Percentiles rank a stretch among this genome's conserved stretches.
Evolutionary conservation across 2,888 invertebrate species (phyloP).

Genomic region (Doris montereyensis): DNA sequence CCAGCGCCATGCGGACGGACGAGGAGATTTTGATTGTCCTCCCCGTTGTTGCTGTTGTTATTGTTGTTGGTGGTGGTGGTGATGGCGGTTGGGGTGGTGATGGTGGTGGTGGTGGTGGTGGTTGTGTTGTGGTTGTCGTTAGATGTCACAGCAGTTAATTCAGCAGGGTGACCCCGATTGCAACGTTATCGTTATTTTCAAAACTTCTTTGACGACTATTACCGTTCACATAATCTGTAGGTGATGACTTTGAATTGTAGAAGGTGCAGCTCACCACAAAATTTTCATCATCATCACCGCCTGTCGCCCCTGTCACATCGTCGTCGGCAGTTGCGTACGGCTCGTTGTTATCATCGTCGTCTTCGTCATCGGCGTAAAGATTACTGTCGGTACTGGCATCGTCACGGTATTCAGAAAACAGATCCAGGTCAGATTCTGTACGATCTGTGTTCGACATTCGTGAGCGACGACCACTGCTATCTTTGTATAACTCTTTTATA

Average conservation of each 20-base stretch:
- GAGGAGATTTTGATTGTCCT: no score
- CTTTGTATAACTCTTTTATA: constrained; percentile 30
- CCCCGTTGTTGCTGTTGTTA: background rate
- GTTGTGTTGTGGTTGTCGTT: no score
- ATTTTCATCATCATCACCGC: constrained; percentile 21
- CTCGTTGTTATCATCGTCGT: constrained; percentile 49
- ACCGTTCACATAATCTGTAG: no score
- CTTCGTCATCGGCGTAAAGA: constrained; percentile 65
- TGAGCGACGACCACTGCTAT: constrained; percentile 39
- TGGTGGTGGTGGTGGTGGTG: background rate
- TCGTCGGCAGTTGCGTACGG: constrained; percentile 43
- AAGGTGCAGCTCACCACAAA: constrained; percentile 36
- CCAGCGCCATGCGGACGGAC: background rate
- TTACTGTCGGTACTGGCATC: constrained; percentile 60
- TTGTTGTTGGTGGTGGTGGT: background rate
- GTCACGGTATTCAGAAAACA: constrained; percentile 59
- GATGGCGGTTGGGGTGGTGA: background rate
- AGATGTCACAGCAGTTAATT: no score
- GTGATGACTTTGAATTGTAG: constrained; percentile 41
- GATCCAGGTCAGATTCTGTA: constrained; percentile 64
- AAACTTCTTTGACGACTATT: no score
- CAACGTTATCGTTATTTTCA: no score
- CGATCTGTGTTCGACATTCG: constrained; percentile 48
- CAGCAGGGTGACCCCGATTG: no score
- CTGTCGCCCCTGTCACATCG: constrained; percentile 46